These are phyloP conservation scores for Eupristina koningsbergeri DNA, from an alignment of 1,140 invertebrate genomes.

Conservation along the genomic window DNA sequence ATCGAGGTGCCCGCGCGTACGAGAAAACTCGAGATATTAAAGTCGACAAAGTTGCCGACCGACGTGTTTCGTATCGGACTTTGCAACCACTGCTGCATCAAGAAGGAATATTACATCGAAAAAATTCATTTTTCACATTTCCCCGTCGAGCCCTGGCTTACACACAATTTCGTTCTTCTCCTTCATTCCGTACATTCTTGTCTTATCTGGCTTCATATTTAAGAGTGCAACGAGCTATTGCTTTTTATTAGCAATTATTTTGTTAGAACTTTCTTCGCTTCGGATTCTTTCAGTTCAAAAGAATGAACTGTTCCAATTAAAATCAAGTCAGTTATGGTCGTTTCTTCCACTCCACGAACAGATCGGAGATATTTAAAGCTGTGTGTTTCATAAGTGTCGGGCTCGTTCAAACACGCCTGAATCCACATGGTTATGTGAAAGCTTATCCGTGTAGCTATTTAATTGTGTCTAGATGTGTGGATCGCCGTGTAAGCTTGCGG, in stretches of 20 bases:
- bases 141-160: too few relatives aligned
- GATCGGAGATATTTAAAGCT: background rate
- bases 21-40: slow-evolving; percentile 53
- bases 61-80: slow-evolving; percentile 46
- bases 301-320: slow-evolving; percentile 10
- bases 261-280: background rate
- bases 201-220: background rate
- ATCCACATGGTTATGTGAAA: too few relatives aligned
- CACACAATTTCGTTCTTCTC: too few relatives aligned
- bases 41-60: slow-evolving; percentile 49
- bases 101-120: slow-evolving; percentile 30
- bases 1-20: slow-evolving; percentile 14
- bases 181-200: background rate
- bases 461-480: too few relatives aligned
- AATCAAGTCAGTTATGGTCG: background rate
- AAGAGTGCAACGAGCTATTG: background rate
- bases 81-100: slow-evolving; percentile 23
- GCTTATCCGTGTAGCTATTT: too few relatives aligned
- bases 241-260: background rate
- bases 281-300: slow-evolving; percentile 4
- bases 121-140: slow-evolving; percentile 50
- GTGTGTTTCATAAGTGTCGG: too few relatives aligned
- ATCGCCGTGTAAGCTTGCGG: too few relatives aligned
- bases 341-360: slow-evolving; percentile 19
- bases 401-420: too few relatives aligned